These are phyloP conservation scores for Yponomeuta malinellus DNA, from an alignment of 2,888 invertebrate genomes.

Conservation along the genomic window DNA sequence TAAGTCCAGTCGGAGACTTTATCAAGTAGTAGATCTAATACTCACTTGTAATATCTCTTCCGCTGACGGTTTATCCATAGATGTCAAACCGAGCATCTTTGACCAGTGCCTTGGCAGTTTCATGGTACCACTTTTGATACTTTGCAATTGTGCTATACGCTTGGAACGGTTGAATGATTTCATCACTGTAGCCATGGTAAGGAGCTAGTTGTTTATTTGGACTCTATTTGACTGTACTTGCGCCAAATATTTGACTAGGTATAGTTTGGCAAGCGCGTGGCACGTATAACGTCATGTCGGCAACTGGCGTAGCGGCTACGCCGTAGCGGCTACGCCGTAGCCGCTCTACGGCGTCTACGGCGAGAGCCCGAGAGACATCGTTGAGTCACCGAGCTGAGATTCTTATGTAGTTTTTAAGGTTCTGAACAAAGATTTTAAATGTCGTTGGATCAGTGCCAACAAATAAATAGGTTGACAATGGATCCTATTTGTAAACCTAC, in stretches of 20 bases:
- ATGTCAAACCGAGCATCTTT: slow-evolving; percentile 49
- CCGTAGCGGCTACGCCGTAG: slow-evolving; percentile 16
- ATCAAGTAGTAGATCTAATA: slow-evolving; percentile 15
- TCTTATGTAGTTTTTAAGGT: neutral
- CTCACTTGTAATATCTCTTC: slow-evolving; percentile 57
- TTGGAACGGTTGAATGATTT: slow-evolving; percentile 31
- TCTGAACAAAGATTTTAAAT: no score
- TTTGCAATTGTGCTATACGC: slow-evolving; percentile 41
- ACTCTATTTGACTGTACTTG: neutral
- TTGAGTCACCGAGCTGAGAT: neutral
- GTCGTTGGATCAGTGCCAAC: no score
- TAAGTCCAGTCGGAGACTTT: neutral
- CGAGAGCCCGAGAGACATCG: slow-evolving; percentile 11
- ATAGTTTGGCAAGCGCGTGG: slow-evolving; percentile 27
- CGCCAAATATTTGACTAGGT: neutral
- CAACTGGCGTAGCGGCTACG: slow-evolving; percentile 28
- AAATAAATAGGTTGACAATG: no score
- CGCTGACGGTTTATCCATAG: slow-evolving; percentile 36
- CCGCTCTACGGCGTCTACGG: slow-evolving; percentile 25
- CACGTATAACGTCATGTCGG: slow-evolving; percentile 30
- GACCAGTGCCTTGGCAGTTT: slow-evolving; percentile 56
- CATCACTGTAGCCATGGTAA: slow-evolving; percentile 26
- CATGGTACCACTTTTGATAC: slow-evolving; percentile 51
- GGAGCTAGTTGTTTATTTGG: neutral
- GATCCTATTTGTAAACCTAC: no score